Evolutionary conservation across 1,140 invertebrate species (phyloP).

Genomic region (Holcopasites calliopsidis): DNA sequence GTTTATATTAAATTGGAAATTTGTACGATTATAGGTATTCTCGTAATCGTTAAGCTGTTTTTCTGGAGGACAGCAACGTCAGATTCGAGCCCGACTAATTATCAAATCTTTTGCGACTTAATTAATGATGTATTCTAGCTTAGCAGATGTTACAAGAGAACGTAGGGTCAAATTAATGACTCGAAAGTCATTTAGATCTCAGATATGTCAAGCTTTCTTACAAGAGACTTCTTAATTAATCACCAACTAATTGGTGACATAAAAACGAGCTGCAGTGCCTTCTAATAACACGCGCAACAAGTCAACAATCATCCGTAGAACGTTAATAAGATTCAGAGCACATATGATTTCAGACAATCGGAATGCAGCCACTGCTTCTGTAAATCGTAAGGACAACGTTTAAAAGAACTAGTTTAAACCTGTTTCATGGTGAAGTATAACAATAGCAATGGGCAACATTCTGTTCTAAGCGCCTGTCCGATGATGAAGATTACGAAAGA

Average conservation of each 20-base stretch:
- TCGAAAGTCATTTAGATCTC: background rate
- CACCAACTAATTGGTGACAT: background rate
- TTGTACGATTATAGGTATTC: too few species aligned
- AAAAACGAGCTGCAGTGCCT: background rate
- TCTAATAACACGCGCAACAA: background rate
- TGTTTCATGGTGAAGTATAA: background rate
- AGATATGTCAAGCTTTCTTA: background rate
- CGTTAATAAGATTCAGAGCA: background rate
- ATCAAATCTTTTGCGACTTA: background rate
- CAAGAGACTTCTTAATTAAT: constrained; percentile 2
- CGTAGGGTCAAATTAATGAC: background rate
- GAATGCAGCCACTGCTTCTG: background rate
- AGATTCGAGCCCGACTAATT: too few species aligned
- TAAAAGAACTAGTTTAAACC: constrained; percentile 7
- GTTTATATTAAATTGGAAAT: too few species aligned
- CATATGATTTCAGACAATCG: background rate
- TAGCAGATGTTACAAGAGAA: background rate
- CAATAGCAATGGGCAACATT: background rate
- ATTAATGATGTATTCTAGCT: background rate
- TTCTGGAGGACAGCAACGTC: too few species aligned
- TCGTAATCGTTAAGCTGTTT: too few species aligned
- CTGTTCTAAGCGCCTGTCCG: background rate
- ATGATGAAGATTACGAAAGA: background rate
- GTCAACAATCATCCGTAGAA: background rate
- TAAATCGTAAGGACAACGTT: background rate